phyloP scores from a whole-genome alignment of 2,113 vertebrate genomes.

The Cottus gobio region DNA sequence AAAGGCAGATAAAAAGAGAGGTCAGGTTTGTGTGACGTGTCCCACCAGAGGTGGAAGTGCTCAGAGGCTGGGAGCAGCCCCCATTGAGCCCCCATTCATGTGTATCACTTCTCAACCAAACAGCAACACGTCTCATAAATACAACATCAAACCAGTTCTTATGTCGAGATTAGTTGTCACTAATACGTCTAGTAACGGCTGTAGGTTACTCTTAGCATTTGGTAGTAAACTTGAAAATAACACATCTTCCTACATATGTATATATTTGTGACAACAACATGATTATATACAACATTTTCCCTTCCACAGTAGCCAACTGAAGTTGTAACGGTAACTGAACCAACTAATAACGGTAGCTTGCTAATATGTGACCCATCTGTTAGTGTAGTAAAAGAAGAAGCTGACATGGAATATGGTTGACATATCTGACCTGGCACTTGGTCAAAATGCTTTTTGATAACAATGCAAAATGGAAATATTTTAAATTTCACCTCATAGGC shows the following conservation, averaged over 20 bases:
- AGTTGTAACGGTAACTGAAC: too few species aligned
- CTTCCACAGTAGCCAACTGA: too few species aligned
- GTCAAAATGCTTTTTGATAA: not conserved
- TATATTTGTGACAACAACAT: too few species aligned
- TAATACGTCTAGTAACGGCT: not conserved
- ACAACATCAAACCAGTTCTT: not conserved
- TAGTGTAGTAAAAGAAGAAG: not conserved
- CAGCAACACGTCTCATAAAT: not conserved
- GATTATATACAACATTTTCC: too few species aligned
- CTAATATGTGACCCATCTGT: not conserved
- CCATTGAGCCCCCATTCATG: not conserved
- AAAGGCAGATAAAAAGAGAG: constrained; percentile 25
- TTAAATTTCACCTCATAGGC: too few species aligned
- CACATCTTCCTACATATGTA: too few species aligned
- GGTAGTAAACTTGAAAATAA: too few species aligned
- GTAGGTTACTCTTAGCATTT: too few species aligned
- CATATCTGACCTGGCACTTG: not conserved
- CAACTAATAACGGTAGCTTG: too few species aligned
- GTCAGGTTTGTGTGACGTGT: constrained; percentile 28
- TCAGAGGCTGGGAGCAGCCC: constrained; percentile 10
- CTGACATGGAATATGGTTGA: not conserved
- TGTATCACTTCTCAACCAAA: too few species aligned
- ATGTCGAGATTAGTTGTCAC: not conserved
- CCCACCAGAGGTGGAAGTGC: not conserved
- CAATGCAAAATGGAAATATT: not conserved